Percentiles rank a stretch among this genome's conserved stretches.
These are phyloP conservation scores for Molanna angustata DNA, from an alignment of 2,888 invertebrate genomes.

Conservation along the genomic window DNA sequence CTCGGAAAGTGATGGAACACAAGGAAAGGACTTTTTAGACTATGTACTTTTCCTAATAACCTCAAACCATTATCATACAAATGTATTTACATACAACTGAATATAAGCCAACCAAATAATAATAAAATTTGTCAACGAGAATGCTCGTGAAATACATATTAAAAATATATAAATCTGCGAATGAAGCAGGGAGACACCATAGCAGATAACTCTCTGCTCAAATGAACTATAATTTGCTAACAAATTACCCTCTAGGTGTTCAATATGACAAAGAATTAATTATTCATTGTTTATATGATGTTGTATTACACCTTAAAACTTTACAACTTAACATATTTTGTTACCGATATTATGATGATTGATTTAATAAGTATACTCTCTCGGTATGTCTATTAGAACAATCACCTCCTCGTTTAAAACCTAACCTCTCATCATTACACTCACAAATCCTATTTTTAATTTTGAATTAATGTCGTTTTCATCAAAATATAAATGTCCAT, in stretches of 20 bases:
- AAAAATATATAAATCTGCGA: not conserved
- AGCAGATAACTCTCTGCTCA: slow-evolving; percentile 1
- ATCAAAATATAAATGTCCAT: slow-evolving; percentile 31
- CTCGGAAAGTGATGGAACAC: too few species aligned
- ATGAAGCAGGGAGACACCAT: not conserved
- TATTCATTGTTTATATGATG: slow-evolving; percentile 19
- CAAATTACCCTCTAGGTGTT: slow-evolving; percentile 23
- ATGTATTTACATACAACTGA: too few species aligned
- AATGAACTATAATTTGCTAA: slow-evolving; percentile 27
- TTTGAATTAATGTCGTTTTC: slow-evolving; percentile 29
- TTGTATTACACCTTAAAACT: slow-evolving; percentile 25
- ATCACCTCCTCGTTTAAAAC: slow-evolving; percentile 26
- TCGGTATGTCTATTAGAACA: slow-evolving; percentile 18
- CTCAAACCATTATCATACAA: too few species aligned
- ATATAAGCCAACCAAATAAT: too few species aligned
- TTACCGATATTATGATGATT: slow-evolving; percentile 18
- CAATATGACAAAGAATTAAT: too few species aligned
- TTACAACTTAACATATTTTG: slow-evolving; percentile 24
- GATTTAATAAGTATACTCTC: not conserved
- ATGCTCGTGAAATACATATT: not conserved
- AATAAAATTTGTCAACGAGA: not conserved
- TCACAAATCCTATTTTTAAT: slow-evolving; percentile 28
- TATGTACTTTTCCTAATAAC: too few species aligned
- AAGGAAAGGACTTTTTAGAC: too few species aligned
- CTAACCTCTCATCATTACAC: slow-evolving; percentile 28